These are phyloP conservation scores for Acanthopleura granulata DNA, from an alignment of 2,888 invertebrate species.

Conservation along the genomic window DNA sequence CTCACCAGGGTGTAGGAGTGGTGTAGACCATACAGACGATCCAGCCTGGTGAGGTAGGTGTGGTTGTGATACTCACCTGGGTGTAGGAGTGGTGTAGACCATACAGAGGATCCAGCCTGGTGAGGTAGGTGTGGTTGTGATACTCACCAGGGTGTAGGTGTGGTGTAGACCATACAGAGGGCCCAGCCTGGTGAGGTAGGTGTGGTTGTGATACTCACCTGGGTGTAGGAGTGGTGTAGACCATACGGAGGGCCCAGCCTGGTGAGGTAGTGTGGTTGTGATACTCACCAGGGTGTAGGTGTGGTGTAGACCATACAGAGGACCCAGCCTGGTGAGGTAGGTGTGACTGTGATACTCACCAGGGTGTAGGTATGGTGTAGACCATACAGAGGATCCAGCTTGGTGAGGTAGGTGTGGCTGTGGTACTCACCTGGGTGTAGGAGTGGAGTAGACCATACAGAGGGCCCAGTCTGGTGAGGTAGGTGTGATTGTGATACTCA, in stretches of 20 bases:
- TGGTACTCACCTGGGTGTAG: conserved; percentile 82
- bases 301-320: conserved; percentile 77
- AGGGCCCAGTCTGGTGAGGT: conserved; percentile 80
- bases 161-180: conserved; percentile 77
- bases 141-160: conserved; percentile 81
- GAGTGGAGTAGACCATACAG: conserved; percentile 77
- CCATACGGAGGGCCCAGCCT: conserved; percentile 76
- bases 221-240: conserved; percentile 78
- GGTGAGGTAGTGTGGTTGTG: conserved; percentile 83
- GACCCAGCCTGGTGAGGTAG: conserved; percentile 79
- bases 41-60: conserved; percentile 81
- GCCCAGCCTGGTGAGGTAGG: conserved; percentile 76
- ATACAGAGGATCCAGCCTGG: conserved; percentile 76
- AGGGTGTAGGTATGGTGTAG: conserved; percentile 79
- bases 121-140: too few species aligned
- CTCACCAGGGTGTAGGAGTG: conserved; percentile 82
- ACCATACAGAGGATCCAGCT: conserved; percentile 74
- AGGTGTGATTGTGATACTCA: too few species aligned
- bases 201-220: conserved; percentile 74
- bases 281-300: conserved; percentile 82
- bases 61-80: too few species aligned
- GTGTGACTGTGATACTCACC: too few species aligned
- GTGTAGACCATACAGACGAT: conserved; percentile 75
- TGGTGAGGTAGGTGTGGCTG: too few species aligned
- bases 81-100: conserved; percentile 78